Conservation (phyloP, 2,113 vertebrate species). For the Chaetodon trifascialis region DNA sequence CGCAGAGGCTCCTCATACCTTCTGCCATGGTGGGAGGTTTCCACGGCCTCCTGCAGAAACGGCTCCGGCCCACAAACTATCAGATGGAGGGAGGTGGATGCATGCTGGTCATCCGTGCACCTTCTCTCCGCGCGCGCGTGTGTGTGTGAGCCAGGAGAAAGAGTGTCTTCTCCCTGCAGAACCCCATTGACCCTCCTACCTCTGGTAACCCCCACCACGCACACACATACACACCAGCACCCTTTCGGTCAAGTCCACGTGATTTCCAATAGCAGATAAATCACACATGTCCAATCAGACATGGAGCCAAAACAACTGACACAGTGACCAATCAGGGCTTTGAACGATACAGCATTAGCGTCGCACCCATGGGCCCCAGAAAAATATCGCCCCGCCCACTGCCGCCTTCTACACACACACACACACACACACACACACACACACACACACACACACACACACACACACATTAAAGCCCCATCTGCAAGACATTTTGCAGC, state of each 20-base stretch:
- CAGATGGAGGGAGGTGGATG: constrained; percentile 5
- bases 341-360: background rate
- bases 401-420: constrained; percentile 8
- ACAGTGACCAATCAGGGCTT: constrained; percentile 81
- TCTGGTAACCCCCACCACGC: constrained; percentile 37
- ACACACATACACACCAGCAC: constrained; percentile 1
- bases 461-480: background rate
- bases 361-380: constrained; percentile 25
- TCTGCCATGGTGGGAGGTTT: constrained; percentile 77
- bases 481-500: constrained; percentile 2
- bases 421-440: background rate
- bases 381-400: constrained; percentile 46
- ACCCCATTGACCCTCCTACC: constrained; percentile 62
- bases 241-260: constrained; percentile 80
- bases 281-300: constrained; percentile 84
- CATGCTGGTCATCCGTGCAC: constrained; percentile 41
- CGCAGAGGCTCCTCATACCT: constrained; percentile 66
- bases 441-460: constrained; percentile 4
- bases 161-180: constrained; percentile 6
- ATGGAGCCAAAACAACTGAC: constrained; percentile 63
- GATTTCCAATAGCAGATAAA: constrained; percentile 83
- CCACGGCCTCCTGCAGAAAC: constrained; percentile 54
- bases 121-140: background rate
- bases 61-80: constrained; percentile 38
- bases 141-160: constrained; percentile 26